Percentiles rank a stretch among this genome's conserved stretches.
These are phyloP conservation scores for Drosophila lutescens DNA, from an alignment of 2,888 invertebrate genomes.

Conservation along the genomic window DNA sequence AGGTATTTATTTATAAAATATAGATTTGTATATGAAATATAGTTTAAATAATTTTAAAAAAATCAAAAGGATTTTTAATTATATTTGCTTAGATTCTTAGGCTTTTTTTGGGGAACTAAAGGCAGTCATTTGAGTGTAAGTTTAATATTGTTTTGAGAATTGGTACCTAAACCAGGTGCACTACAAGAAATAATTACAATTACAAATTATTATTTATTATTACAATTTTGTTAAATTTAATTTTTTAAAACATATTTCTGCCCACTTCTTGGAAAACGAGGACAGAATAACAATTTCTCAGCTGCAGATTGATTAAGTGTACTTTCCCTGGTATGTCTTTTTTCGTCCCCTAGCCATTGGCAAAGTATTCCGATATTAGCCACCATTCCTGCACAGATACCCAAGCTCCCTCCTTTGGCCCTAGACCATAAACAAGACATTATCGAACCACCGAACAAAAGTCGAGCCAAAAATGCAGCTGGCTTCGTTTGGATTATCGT, in stretches of 20 bases:
- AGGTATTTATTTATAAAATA: too few species aligned
- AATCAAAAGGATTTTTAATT: too few species aligned
- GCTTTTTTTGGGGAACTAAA: too few species aligned
- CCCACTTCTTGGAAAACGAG: too few species aligned
- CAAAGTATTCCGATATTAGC: constrained; percentile 25
- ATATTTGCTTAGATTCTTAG: too few species aligned
- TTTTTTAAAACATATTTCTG: too few species aligned
- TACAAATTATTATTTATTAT: not conserved
- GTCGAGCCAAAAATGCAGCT: constrained; percentile 58
- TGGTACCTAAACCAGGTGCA: too few species aligned
- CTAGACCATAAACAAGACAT: constrained; percentile 58
- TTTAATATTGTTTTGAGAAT: too few species aligned
- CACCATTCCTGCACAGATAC: constrained; percentile 4
- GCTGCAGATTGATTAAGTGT: constrained; percentile 12
- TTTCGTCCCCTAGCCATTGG: not conserved
- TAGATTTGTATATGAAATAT: too few species aligned
- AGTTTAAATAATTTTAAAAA: too few species aligned
- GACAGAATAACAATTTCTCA: constrained; percentile 7
- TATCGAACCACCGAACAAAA: constrained; percentile 60
- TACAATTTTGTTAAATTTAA: not conserved
- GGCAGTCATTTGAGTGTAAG: too few species aligned
- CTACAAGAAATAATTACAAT: too few species aligned
- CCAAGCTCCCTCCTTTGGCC: constrained; percentile 1
- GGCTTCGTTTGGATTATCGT: constrained; percentile 68
- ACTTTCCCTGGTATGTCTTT: not conserved